Conservation (phyloP, 1,140 invertebrate species). For the Copidosoma floridanum region DNA sequence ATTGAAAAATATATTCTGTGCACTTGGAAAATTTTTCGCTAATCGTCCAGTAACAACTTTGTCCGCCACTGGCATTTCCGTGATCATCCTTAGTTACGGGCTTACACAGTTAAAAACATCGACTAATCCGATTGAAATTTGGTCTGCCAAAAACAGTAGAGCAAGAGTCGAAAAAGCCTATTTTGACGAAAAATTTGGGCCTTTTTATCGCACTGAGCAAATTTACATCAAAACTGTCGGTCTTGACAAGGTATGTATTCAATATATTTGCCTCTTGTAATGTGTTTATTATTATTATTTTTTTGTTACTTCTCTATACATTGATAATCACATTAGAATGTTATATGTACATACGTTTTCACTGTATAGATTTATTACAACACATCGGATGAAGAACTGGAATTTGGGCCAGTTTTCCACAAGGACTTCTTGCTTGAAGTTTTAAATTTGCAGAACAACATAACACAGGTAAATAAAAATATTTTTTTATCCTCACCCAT, state of each 20-base stretch:
- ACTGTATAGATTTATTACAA: constrained; percentile 33
- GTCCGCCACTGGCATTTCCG: neutral
- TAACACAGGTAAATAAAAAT: constrained; percentile 68
- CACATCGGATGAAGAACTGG: constrained; percentile 37
- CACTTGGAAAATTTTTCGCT: constrained; percentile 65
- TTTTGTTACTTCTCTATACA: too few relatives aligned
- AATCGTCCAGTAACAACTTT: constrained; percentile 35
- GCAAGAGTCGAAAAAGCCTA: constrained; percentile 84
- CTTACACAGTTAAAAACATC: constrained; percentile 70
- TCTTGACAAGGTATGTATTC: constrained; percentile 14
- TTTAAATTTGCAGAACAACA: constrained; percentile 73
- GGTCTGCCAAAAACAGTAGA: constrained; percentile 85
- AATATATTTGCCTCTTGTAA: too few relatives aligned
- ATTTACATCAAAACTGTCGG: constrained; percentile 67
- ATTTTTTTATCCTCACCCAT: too few relatives aligned
- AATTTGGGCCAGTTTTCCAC: constrained; percentile 81
- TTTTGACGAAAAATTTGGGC: constrained; percentile 90
- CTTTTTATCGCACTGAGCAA: constrained; percentile 94
- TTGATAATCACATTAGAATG: too few relatives aligned
- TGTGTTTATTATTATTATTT: too few relatives aligned
- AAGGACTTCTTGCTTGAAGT: constrained; percentile 75
- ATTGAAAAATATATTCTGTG: too few relatives aligned
- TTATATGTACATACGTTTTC: too few relatives aligned
- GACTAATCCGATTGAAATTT: constrained; percentile 94
- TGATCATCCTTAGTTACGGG: constrained; percentile 61